These are phyloP conservation scores for Clostera curtula DNA, from an alignment of 2,888 invertebrate species.

Conservation along the genomic window DNA sequence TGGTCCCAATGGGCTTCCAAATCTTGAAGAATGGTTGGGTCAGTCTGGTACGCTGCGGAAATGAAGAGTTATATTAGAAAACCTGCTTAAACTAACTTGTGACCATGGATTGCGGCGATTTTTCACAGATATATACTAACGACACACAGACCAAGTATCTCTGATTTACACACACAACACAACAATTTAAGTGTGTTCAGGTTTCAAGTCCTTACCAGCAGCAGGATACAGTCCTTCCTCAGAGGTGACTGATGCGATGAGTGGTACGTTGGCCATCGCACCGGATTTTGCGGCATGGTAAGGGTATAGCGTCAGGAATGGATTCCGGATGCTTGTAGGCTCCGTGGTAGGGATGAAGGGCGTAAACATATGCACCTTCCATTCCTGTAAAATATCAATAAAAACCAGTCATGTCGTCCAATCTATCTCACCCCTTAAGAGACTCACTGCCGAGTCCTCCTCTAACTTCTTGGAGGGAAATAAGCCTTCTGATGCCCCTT, in stretches of 20 bases:
- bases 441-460: too few relatives aligned
- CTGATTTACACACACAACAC: too few relatives aligned
- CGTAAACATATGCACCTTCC: slow-evolving; percentile 78
- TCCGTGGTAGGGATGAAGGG: slow-evolving; percentile 85
- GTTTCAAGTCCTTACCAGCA: slow-evolving; percentile 65
- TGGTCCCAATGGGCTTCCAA: slow-evolving; percentile 75
- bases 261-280: slow-evolving; percentile 78
- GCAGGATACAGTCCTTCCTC: slow-evolving; percentile 85
- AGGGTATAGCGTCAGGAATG: slow-evolving; percentile 81
- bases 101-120: too few relatives aligned
- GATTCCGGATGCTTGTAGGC: slow-evolving; percentile 48
- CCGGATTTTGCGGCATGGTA: slow-evolving; percentile 75
- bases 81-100: too few relatives aligned
- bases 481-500: too few relatives aligned
- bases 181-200: too few relatives aligned
- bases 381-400: slow-evolving; percentile 40
- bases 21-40: slow-evolving; percentile 57
- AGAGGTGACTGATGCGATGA: slow-evolving; percentile 79
- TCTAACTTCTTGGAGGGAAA: too few relatives aligned
- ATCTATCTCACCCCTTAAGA: too few relatives aligned
- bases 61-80: slow-evolving; percentile 1
- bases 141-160: too few relatives aligned
- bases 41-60: slow-evolving; percentile 47
- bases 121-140: too few relatives aligned
- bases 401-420: not conserved